Evolutionary conservation across 2,888 invertebrate species (phyloP).

Genomic region (Diploptera punctata): DNA sequence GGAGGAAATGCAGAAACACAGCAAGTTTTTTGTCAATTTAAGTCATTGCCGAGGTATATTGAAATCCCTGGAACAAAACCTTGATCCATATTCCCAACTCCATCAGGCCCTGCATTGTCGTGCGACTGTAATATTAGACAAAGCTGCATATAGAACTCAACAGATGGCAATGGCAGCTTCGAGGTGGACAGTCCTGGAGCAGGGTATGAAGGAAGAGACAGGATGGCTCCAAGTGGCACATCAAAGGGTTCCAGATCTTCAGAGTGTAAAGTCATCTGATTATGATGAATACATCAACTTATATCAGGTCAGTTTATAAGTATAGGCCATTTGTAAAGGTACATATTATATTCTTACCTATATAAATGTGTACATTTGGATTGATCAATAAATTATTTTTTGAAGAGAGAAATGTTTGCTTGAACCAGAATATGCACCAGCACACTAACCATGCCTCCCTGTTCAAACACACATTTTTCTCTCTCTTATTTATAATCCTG

Average conservation of each 20-base stretch:
- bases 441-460: no score
- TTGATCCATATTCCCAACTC: conserved; percentile 75
- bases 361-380: no score
- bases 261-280: conserved; percentile 80
- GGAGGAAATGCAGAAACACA: conserved; percentile 87
- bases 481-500: no score
- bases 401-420: no score
- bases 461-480: no score
- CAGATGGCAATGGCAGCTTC: conserved; percentile 86
- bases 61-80: conserved; percentile 83
- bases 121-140: conserved; percentile 78
- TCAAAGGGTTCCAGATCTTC: conserved; percentile 82
- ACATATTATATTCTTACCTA: no score
- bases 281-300: conserved; percentile 85
- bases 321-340: no score
- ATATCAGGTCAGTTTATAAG: conserved; percentile 65
- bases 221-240: conserved; percentile 86
- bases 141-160: conserved; percentile 81
- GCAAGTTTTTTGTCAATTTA: conserved; percentile 87
- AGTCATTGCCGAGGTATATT: conserved; percentile 87
- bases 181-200: conserved; percentile 80
- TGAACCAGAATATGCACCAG: no score
- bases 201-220: conserved; percentile 81
- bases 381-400: no score
- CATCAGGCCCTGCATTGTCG: conserved; percentile 79